A percentile compares a stretch with the other conserved stretches of the same genome.
Evolutionary conservation across 2,888 invertebrate species (phyloP).

Genomic region (Bruchidius siliquastri): DNA sequence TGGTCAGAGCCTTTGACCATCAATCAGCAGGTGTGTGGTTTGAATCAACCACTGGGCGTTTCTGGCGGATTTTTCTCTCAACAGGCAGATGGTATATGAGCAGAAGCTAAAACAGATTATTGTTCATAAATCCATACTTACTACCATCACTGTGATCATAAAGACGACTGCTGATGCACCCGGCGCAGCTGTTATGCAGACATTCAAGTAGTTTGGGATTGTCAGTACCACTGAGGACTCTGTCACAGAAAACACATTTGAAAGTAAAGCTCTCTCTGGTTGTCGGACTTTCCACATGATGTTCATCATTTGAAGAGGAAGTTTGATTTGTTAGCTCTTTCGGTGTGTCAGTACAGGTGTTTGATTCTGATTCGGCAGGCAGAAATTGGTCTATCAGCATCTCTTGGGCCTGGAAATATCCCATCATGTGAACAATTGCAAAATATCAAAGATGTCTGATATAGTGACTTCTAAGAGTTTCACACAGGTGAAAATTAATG

Average conservation of each 20-base stretch:
- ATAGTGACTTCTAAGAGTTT: no score
- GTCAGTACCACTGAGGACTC: conserved; percentile 53
- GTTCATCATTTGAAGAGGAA: conserved; percentile 29
- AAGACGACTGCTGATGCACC: conserved; percentile 68
- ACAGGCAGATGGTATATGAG: no score
- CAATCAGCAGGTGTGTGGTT: no score
- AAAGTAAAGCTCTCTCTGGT: conserved; percentile 41
- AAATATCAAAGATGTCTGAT: no score
- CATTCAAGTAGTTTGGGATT: conserved; percentile 82
- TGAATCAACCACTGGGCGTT: no score
- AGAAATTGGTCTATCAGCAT: conserved; percentile 25
- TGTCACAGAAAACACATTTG: conserved; percentile 48
- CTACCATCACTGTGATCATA: conserved; percentile 47
- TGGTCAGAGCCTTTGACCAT: no score
- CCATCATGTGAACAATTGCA: no score
- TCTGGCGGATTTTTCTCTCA: no score
- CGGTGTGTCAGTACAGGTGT: conserved; percentile 14
- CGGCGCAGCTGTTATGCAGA: conserved; percentile 77
- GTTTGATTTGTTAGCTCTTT: conserved; percentile 21
- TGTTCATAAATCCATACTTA: no score
- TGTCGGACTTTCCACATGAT: conserved; percentile 43
- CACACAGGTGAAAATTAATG: no score
- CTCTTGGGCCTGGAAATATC: conserved; percentile 15
- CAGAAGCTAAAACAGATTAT: no score
- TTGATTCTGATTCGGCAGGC: conserved; percentile 12